Base-by-base conservation (phyloP, 2,888 invertebrate genomes). In the Parelbella ahira region DNA sequence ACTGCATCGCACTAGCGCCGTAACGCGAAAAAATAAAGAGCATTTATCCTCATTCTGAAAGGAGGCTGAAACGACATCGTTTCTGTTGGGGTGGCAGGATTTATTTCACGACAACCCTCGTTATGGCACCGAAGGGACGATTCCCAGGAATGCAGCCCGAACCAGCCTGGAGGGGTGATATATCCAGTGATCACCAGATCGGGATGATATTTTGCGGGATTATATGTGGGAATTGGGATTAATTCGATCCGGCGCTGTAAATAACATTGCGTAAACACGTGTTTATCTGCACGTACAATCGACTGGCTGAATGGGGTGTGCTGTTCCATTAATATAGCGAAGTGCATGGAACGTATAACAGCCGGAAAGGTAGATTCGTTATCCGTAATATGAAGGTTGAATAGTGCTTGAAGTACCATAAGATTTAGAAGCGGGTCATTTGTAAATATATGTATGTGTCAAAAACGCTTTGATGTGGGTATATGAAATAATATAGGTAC, bases 31-130 rank as follows among this genome's bases (percentile, higher is more conserved):
- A 82, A 80, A 82, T 81, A 81, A 81, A 82, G 79, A 73, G 73
- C 74, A 74, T 83, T 82, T 78, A 80, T 79, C 75, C 77, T 52
- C 55, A 50, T 66, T 62, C 67, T 77, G 80, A 80, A 77, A 76
- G 73, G 68, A 68, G 74, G 72, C 74, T 76, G 75, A 65, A 66
- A 63, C 68, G 39, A 39, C 39, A 58, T 64, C 68, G 61, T 56
- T 54, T 53, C 53, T 56, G 56, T 58, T 60, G 68, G 86, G 84
- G 86, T 71, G 77, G 73, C 51, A 71, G 83, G 86, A 86, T 86
- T 86, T 86, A 86, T 86, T 72, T 80, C 79, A 75, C 67, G 79
- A 81, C 80, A 76, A 68, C 55, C 69, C 73, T 73, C 78, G 82
- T 82, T 82, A 83, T 71, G 70, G 80, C 66, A 72, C 83, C 76